Evolutionary conservation across 2,797 vertebrate genomes (phyloP).

Genomic region (Antennarius maculatus): DNA sequence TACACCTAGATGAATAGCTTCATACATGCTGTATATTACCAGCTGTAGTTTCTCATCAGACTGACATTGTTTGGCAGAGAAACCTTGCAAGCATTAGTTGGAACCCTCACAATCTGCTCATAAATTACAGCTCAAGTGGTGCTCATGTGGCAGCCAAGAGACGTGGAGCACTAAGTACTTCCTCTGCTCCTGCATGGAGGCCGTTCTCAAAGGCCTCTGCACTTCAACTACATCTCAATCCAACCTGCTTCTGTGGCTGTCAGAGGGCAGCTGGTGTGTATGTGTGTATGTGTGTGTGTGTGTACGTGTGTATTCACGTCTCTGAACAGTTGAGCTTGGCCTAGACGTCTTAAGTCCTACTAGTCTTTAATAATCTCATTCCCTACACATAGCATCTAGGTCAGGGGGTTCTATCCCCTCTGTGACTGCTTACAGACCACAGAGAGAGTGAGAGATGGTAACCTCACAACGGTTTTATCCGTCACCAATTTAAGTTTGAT

Average conservation of each 20-base stretch:
- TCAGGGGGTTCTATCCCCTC: slow-evolving; percentile 60
- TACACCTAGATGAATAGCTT: slow-evolving; percentile 28
- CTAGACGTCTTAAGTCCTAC: slow-evolving; percentile 57
- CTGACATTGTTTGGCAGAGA: slow-evolving; percentile 56
- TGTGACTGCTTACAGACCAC: slow-evolving; percentile 36
- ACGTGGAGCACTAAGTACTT: slow-evolving; percentile 50
- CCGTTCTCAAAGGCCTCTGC: slow-evolving; percentile 35
- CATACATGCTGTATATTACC: slow-evolving; percentile 41
- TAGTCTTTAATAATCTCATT: slow-evolving; percentile 73
- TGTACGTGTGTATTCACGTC: slow-evolving; percentile 18
- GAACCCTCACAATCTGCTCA: slow-evolving; percentile 53
- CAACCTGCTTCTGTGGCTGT: slow-evolving; percentile 23
- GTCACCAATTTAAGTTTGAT: too few relatives aligned
- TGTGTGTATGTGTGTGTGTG: slow-evolving; percentile 14
- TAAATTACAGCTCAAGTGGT: slow-evolving; percentile 64
- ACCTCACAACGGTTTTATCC: too few relatives aligned
- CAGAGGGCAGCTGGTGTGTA: slow-evolving; percentile 28
- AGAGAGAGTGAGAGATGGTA: slow-evolving; percentile 2
- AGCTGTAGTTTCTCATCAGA: slow-evolving; percentile 43
- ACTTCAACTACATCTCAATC: slow-evolving; percentile 34
- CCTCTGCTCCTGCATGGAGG: slow-evolving; percentile 17
- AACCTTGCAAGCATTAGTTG: slow-evolving; percentile 63
- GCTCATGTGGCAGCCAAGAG: slow-evolving; percentile 51
- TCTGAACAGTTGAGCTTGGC: slow-evolving; percentile 54
- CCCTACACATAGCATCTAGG: slow-evolving; percentile 63